A percentile compares a stretch with the other conserved stretches of the same genome.
Conservation (phyloP, 2,113 vertebrate genomes). For the Pipa parva region DNA sequence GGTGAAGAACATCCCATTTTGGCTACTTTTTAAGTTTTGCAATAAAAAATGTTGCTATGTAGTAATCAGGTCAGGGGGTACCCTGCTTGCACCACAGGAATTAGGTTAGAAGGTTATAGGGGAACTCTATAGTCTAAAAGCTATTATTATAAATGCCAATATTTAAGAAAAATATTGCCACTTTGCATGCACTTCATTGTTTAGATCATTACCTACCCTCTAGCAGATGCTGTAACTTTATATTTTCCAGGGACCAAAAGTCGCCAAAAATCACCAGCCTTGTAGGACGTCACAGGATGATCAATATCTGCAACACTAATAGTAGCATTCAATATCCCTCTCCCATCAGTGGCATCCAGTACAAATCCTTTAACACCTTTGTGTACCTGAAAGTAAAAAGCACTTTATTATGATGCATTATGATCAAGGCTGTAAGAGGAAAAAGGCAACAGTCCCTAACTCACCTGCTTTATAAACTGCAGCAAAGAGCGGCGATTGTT, state of each 20-base stretch:
- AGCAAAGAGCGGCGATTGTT: slow-evolving; percentile 82
- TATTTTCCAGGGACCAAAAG: slow-evolving; percentile 81
- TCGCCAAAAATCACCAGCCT: slow-evolving; percentile 91
- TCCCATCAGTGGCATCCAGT: slow-evolving; percentile 73
- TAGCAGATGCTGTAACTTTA: slow-evolving; percentile 78
- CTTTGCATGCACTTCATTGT: too few relatives aligned
- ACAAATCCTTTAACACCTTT: slow-evolving; percentile 82
- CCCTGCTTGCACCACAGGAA: too few relatives aligned
- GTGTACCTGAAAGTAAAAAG: slow-evolving; percentile 72
- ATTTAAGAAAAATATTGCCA: too few relatives aligned
- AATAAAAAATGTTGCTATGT: too few relatives aligned
- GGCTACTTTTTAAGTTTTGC: too few relatives aligned
- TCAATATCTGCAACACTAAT: slow-evolving; percentile 77
- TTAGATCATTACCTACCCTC: slow-evolving; percentile 81
- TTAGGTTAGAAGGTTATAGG: too few relatives aligned
- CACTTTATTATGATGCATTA: slow-evolving; percentile 15
- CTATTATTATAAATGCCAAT: too few relatives aligned
- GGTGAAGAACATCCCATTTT: too few relatives aligned
- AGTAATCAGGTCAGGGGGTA: too few relatives aligned
- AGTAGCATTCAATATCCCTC: slow-evolving; percentile 86
- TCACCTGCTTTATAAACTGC: slow-evolving; percentile 89
- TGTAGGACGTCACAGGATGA: slow-evolving; percentile 78
- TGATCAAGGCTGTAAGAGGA: slow-evolving; percentile 1
- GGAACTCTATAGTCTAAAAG: too few relatives aligned
- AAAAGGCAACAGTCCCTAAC: background rate